Evolutionary conservation across 2,113 vertebrate species (phyloP).

Genomic region (Pluvianellus socialis): DNA sequence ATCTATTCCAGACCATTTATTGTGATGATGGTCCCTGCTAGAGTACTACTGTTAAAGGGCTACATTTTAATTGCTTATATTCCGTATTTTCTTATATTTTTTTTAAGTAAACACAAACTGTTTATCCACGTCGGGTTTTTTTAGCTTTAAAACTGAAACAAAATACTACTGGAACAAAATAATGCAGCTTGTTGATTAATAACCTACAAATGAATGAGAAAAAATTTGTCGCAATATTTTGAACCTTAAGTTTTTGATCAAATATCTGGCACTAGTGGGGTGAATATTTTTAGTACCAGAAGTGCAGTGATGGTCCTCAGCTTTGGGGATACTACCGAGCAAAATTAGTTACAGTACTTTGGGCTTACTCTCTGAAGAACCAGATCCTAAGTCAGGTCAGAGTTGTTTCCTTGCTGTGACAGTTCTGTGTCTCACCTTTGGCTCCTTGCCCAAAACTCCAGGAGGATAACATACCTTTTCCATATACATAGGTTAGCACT

Average conservation of each 20-base stretch:
- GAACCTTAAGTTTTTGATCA: background rate
- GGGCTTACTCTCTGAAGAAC: background rate
- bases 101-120: constrained; percentile 39
- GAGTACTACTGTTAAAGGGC: constrained; percentile 61
- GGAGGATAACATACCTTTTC: background rate
- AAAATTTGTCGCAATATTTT: background rate
- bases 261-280: background rate
- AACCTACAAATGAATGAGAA: background rate
- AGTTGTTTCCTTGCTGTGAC: background rate
- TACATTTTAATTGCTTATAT: constrained; percentile 54
- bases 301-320: background rate
- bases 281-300: background rate
- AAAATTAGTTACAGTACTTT: background rate
- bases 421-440: background rate
- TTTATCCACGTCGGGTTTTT: background rate
- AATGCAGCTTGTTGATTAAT: background rate
- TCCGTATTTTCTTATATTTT: constrained; percentile 43
- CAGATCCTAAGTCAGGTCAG: background rate
- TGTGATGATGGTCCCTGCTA: constrained; percentile 24
- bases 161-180: background rate
- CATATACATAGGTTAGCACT: background rate
- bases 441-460: background rate
- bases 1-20: constrained; percentile 15
- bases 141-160: background rate
- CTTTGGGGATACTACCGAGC: background rate